Evolutionary conservation across 2,113 vertebrate genomes (phyloP).

Genomic region (Fulmarus glacialis): DNA sequence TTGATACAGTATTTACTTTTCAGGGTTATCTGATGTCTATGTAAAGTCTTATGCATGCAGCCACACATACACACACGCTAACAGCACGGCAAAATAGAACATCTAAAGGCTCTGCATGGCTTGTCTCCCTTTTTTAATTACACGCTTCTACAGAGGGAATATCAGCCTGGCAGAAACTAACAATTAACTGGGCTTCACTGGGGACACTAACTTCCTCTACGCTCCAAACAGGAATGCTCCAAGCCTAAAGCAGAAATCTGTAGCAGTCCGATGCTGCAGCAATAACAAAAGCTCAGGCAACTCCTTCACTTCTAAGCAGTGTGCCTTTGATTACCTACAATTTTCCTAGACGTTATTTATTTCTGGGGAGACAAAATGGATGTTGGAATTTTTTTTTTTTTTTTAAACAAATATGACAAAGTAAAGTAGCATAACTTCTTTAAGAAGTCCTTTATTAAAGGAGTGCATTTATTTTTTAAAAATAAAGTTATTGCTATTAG

Average conservation of each 20-base stretch:
- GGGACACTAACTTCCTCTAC: not conserved
- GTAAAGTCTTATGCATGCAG: not conserved
- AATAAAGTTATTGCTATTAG: not conserved
- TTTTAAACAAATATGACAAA: not conserved
- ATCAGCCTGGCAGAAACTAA: not conserved
- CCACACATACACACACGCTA: not conserved
- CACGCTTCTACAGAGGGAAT: not conserved
- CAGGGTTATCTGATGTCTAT: not conserved
- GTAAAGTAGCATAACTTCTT: not conserved
- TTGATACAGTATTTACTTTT: not conserved
- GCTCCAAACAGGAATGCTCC: not conserved
- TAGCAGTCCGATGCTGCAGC: not conserved
- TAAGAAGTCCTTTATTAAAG: not conserved
- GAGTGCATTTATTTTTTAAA: not conserved
- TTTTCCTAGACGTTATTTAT: not conserved
- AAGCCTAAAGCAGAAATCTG: not conserved
- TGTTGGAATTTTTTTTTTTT: not conserved
- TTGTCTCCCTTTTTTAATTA: not conserved
- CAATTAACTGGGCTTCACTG: not conserved
- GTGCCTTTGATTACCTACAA: not conserved
- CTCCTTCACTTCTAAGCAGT: not conserved
- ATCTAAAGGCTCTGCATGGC: not conserved
- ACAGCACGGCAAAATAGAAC: not conserved
- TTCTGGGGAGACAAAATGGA: not conserved
- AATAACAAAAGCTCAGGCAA: not conserved